Base-by-base conservation (phyloP, 2,797 vertebrate species). In the Xiphorhynchus erythropygius region DNA sequence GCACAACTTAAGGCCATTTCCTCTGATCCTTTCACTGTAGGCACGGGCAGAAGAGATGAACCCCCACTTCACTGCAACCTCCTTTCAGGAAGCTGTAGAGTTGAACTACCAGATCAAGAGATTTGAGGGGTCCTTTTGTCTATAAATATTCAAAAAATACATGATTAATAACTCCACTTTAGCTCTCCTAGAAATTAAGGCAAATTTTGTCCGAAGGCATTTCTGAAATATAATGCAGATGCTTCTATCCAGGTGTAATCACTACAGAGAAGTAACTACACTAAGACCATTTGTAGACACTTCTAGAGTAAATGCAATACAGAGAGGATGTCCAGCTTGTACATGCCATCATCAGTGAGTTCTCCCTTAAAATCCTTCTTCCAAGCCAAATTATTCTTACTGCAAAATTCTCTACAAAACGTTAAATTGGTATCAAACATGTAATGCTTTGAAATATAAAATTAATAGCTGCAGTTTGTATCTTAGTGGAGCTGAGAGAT, bases 31-130 rank as follows among this genome's bases (percentile, higher is more conserved):
- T 56, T 69, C 13, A 30, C 67, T 28, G 41, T 46, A 75, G 32
- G 9, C 4, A 8, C 2, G 3, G 10, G 42, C 42, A 83, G 49
- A 50, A 30, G n/a, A 33, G 28, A 56, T 6, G n/a, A 63, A 49
- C 2, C 1, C 18, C 10, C 33, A 32, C 21, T 7, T 7, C n/a
- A 4, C 4, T 10, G 8, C 16, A 28, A 1, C 5, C 32, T 56
- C 25, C 7, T 69, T 64, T 63, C 70, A 63, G 49, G 9, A 12
- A 18, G 35, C 3, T 83, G 23, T 44, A 7, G 41, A 69, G 49
- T n/a, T 69, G 44, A 87, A 65, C 11, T 37, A 35, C 8, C 21
- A 64, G 35, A 47, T 21, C 22, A 47, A 64, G 62, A 78, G 18
- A 62, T 47, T 2, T 35, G 10, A 4, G 59, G 7, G 11, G 14